Conservation (phyloP, 2,113 vertebrate genomes). For the Xiphophorus hellerii region DNA sequence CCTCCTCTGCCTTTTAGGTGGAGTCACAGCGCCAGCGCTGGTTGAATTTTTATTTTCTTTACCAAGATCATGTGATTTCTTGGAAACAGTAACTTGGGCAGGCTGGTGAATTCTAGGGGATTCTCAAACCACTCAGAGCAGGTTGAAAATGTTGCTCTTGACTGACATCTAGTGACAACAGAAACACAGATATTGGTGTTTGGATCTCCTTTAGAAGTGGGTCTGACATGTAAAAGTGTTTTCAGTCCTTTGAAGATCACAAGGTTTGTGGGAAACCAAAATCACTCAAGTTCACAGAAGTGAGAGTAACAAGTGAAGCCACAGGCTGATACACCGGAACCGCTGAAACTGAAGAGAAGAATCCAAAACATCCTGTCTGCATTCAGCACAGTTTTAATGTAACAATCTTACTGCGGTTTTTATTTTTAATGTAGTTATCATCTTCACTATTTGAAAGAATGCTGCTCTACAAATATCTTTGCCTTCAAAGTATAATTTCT, state of each 20-base stretch:
- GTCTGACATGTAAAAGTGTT: background rate
- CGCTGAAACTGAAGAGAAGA: background rate
- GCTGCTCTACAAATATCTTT: background rate
- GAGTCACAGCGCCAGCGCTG: background rate
- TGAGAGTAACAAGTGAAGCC: fast-evolving
- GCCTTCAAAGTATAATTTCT: background rate
- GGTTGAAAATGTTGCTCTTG: fast-evolving
- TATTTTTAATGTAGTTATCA: background rate
- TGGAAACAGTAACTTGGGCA: background rate
- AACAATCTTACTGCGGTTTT: background rate
- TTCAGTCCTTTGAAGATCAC: background rate
- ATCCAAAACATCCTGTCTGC: too few relatives aligned
- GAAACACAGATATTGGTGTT: background rate
- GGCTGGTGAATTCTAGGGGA: background rate
- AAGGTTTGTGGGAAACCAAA: slow-evolving; percentile 12
- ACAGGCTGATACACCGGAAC: background rate
- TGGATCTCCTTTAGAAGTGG: background rate
- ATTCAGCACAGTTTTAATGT: background rate
- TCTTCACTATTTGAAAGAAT: background rate
- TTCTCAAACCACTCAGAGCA: fast-evolving
- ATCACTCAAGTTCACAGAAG: background rate
- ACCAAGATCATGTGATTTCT: slow-evolving; percentile 49
- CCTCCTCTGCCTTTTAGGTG: background rate
- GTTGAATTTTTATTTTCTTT: background rate
- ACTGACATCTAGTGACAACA: slow-evolving; percentile 52